Base-by-base conservation (phyloP, 2,888 invertebrate genomes). In the Aricia artaxerxes region DNA sequence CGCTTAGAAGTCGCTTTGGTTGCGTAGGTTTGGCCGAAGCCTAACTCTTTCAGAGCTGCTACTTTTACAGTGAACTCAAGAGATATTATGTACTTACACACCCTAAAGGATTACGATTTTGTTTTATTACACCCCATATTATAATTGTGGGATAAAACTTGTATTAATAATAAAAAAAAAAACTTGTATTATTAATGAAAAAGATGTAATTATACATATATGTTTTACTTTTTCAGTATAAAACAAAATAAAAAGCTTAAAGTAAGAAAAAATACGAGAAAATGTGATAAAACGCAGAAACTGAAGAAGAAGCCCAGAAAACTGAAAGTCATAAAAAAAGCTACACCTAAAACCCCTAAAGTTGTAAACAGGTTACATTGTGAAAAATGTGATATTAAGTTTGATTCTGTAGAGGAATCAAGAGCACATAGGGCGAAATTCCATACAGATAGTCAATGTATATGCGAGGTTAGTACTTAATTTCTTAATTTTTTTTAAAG, bases 381-480 rank as follows among this genome's bases (percentile, higher is more conserved):
- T 31, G 83, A 83, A 31, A 78, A 82, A 0, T 89, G 90, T 38
- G 80, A 85, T 2, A 80, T 88, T 3, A 86, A 87, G 81, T 90
- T 90, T 79, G 80, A 81, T 0, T 84, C 79, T 5, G 88, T 86
- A 9, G 79, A 83, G 35, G 83, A 86, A 53, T 85, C 84, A 0
- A 84, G 85, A 3, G 82, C 84, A 0, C 90, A 89, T 78, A 87
- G 84, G 69, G 82, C 83, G n/a, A 80, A 81, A 0, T 44, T 81
- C 3, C 90, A 89, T 57, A 85, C 84, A 9, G 84, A 86, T 0
- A 82, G 79, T 0, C 82, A 79, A 0, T 88, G 85, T 85, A 83
- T 88, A 1, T 89, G 89, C 81, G 90, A 90, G 87, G 90, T 88
- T 11, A n/a, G 82, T 79, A 16, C 49, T 11, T 72, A 7, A 31